Evolutionary conservation across 2,113 vertebrate genomes (phyloP), one percentile per base, ranked within the genome.

Genomic region (Triplophysa siluroides): DNA sequence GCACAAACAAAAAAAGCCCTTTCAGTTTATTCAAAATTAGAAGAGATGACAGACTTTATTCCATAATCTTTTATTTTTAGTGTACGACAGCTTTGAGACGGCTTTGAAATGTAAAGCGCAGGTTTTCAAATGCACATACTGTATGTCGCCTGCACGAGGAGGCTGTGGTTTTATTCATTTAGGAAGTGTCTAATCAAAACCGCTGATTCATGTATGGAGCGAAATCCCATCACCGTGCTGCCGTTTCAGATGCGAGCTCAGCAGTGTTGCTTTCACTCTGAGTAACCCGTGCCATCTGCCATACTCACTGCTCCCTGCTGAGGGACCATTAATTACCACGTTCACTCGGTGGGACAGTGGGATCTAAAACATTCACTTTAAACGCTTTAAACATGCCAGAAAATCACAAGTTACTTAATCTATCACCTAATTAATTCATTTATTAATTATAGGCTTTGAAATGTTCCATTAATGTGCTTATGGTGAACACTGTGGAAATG

Each of bases 221-320:
- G 67, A 80, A 75, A 77, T 72, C 70, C 56, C 83, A 54, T 74
- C 60, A 54, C 83, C 80, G 33, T 63, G 24, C 75, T 47, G 63
- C 77, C 21, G 60, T 56, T 67, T 83, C 80, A 72, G 77, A 73
- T 81, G 85, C 63, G 75, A 80, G 84, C 26, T 64, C 50, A 43
- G 67, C 45, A 79, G 78, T 81, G 86, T 38, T 80, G 82, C 69
- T 65, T 77, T 81, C 78, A 63, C 82, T 80, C 67, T 68, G 78
- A 83, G 84, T 78, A 87, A 85, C 86, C 80, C 86, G 58, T 80
- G 83, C 86, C 86, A 87, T 87, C 86, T 87, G 86, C 84, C 82
- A 65, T 64, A 45, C 78, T 80, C 67, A 56, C 68, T 52, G 80
- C 77, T 85, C 77, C 86, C 86, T 71, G 78, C 84, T 65, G 84